These are phyloP conservation scores for Furnarius figulus DNA, from an alignment of 2,113 vertebrate species.

Conservation along the genomic window DNA sequence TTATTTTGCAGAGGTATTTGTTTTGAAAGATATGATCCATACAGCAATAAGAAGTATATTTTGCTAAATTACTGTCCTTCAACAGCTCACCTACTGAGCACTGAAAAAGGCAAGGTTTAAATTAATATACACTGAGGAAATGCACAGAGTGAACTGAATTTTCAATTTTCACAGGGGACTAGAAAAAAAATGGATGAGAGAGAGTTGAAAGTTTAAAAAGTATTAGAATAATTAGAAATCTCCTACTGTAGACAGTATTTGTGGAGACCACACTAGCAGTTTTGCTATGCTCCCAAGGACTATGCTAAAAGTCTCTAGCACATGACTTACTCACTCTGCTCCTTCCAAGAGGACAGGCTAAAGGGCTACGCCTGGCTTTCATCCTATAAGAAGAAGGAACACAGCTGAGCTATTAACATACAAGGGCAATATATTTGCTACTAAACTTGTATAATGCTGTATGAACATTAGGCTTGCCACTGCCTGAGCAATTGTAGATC, in stretches of 20 bases:
- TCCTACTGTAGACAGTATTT: background rate
- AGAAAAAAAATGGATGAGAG: background rate
- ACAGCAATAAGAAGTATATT: background rate
- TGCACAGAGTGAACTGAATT: background rate
- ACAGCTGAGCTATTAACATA: background rate
- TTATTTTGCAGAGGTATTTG: background rate
- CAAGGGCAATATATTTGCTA: background rate
- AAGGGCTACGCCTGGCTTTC: background rate
- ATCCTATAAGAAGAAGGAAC: background rate
- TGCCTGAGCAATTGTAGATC: background rate
- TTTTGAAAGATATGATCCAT: background rate
- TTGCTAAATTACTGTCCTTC: background rate
- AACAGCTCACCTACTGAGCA: background rate
- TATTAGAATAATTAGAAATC: background rate
- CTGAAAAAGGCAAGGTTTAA: background rate
- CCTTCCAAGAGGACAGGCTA: background rate
- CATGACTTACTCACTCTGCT: background rate
- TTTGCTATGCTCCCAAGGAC: background rate
- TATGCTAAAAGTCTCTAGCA: background rate
- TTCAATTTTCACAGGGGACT: background rate
- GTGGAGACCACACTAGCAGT: background rate
- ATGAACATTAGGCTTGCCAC: background rate
- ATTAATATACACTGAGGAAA: background rate
- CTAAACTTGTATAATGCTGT: accelerated
- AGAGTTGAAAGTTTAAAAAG: background rate